Percentiles rank a stretch among this genome's conserved stretches.
These are phyloP conservation scores for Tupaia chinensis DNA, from an alignment of 2,113 vertebrate species.

Conservation along the genomic window DNA sequence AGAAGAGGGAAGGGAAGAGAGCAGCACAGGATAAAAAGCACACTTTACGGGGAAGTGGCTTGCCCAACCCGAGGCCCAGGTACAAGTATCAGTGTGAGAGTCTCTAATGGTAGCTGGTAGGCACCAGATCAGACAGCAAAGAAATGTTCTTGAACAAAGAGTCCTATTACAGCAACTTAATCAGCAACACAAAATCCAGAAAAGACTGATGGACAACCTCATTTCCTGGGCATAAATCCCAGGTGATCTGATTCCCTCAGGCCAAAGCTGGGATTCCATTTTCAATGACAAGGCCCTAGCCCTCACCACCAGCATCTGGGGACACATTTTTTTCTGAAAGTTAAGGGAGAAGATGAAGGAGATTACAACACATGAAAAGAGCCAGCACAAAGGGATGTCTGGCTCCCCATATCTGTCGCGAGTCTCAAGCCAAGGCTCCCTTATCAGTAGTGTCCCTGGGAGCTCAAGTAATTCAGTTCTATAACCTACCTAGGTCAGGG, in stretches of 20 bases:
- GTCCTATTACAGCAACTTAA: background rate
- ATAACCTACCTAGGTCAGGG: background rate
- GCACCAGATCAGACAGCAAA: background rate
- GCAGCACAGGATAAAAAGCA: background rate
- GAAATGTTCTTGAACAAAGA: background rate
- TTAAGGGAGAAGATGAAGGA: background rate
- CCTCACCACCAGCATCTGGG: background rate
- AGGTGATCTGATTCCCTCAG: background rate
- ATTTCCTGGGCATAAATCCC: background rate
- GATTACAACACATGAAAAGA: background rate
- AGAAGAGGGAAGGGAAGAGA: background rate
- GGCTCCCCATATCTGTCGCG: background rate
- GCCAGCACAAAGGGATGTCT: background rate
- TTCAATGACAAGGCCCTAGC: background rate
- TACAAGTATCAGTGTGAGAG: background rate
- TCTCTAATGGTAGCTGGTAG: background rate
- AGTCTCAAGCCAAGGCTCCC: background rate
- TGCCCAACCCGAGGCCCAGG: background rate
- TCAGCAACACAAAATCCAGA: background rate
- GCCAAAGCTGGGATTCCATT: background rate
- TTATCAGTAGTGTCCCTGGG: background rate
- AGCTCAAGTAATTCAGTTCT: background rate
- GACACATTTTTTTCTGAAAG: background rate
- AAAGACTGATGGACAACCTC: background rate
- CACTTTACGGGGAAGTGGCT: background rate